Evolutionary conservation across 1,140 invertebrate species (phyloP).

Genomic region (Magallana angulata): DNA sequence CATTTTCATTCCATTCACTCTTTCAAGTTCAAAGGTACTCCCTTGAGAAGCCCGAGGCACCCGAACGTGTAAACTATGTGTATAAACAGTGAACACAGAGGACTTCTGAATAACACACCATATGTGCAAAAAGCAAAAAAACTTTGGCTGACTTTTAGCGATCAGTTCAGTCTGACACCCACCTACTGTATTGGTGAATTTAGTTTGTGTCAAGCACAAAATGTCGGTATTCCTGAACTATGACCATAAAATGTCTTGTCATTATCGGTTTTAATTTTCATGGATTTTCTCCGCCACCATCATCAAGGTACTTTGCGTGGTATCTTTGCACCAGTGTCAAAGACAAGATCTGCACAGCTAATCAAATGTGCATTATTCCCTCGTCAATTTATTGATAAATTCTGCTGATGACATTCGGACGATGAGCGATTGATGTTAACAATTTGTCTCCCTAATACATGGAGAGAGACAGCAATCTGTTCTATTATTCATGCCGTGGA

Average conservation of each 20-base stretch:
- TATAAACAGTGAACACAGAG: too few relatives aligned
- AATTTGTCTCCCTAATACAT: neutral
- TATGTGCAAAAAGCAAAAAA: too few relatives aligned
- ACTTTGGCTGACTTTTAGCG: too few relatives aligned
- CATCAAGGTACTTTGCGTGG: neutral
- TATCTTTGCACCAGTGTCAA: neutral
- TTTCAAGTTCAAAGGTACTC: too few relatives aligned
- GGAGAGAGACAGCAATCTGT: neutral
- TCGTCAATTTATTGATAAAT: slow-evolving; percentile 9
- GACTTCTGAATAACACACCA: too few relatives aligned
- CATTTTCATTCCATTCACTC: too few relatives aligned
- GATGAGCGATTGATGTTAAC: neutral
- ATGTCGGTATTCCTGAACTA: too few relatives aligned
- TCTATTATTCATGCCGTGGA: neutral
- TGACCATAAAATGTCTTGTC: neutral
- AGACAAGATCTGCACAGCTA: neutral
- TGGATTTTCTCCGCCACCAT: neutral
- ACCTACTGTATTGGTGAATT: too few relatives aligned
- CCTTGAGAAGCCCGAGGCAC: too few relatives aligned
- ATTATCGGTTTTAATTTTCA: neutral
- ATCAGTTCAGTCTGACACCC: too few relatives aligned
- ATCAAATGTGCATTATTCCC: slow-evolving; percentile 20
- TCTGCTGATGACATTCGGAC: neutral
- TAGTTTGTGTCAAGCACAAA: too few relatives aligned
- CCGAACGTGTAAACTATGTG: too few relatives aligned